A percentile compares a stretch with the other conserved stretches of the same genome.
These are phyloP conservation scores for Pholis gunnellus DNA, from an alignment of 2,113 vertebrate species.

Conservation along the genomic window DNA sequence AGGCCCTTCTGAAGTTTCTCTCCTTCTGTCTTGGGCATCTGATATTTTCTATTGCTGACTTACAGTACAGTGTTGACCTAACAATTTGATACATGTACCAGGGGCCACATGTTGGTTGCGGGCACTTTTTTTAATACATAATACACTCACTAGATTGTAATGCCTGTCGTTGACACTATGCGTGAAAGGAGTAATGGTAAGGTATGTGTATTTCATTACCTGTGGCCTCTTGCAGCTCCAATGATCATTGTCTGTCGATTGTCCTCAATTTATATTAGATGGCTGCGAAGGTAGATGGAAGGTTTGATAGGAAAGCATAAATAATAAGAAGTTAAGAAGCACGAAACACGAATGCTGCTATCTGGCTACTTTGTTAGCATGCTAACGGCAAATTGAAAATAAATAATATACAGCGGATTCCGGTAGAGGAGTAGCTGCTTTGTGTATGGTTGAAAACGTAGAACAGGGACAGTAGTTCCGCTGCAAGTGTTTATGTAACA, in stretches of 20 bases:
- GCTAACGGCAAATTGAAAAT: no score
- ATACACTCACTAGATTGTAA: not conserved
- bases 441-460: no score
- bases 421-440: no score
- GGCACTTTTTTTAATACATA: not conserved
- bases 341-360: not conserved
- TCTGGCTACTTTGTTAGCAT: no score
- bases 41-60: not conserved
- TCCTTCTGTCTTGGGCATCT: not conserved
- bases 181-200: not conserved
- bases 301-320: not conserved
- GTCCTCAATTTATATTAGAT: not conserved
- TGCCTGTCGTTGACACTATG: not conserved
- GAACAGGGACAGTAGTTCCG: no score
- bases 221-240: not conserved
- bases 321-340: not conserved
- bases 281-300: no score
- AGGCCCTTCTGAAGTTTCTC: not conserved
- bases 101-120: not conserved
- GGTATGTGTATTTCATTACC: not conserved
- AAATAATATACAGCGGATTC: no score
- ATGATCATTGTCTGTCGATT: not conserved
- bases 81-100: not conserved
- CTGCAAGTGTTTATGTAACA: no score
- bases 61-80: not conserved